A percentile compares a stretch with the other conserved stretches of the same genome.
phyloP scores from a whole-genome alignment of 1,140 invertebrate genomes.

The Zaprionus ornatus region DNA sequence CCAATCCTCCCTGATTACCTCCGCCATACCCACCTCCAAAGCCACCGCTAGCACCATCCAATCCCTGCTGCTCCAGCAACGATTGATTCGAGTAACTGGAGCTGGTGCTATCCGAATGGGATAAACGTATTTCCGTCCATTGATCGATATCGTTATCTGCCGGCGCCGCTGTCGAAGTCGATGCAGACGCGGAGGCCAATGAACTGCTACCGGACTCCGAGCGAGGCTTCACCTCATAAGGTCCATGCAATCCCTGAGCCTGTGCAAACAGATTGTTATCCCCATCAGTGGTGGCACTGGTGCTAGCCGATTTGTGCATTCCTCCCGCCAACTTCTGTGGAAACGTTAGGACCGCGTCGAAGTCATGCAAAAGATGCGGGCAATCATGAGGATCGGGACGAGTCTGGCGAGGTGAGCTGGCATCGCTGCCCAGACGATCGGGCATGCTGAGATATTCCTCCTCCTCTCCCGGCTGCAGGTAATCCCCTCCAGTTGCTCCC shows the following conservation, averaged over 20 bases:
- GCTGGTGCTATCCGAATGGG: constrained; percentile 82
- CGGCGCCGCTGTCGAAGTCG: constrained; percentile 40
- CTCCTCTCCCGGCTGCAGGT: constrained; percentile 36
- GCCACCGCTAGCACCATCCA: constrained; percentile 38
- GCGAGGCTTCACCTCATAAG: constrained; percentile 70
- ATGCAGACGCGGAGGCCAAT: constrained; percentile 41
- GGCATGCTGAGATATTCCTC: constrained; percentile 84
- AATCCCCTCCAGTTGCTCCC: constrained; percentile 13
- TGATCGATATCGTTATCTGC: constrained; percentile 83
- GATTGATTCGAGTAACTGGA: constrained; percentile 83
- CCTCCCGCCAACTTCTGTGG: constrained; percentile 69
- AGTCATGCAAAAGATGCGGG: constrained; percentile 77
- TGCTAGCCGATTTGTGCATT: constrained; percentile 80
- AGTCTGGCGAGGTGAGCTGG: constrained; percentile 65
- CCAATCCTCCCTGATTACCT: constrained; percentile 41
- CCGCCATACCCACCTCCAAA: constrained; percentile 8
- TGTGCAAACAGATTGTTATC: constrained; percentile 65
- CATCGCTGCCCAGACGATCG: constrained; percentile 70
- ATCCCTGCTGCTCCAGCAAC: constrained; percentile 60
- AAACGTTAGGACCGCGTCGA: constrained; percentile 73
- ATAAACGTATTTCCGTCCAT: constrained; percentile 82
- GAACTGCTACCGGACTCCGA: constrained; percentile 62
- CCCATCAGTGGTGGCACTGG: constrained; percentile 69
- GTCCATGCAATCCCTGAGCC: constrained; percentile 66
- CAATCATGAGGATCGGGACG: constrained; percentile 82